Base-by-base conservation (phyloP, 2,888 invertebrate genomes). In the Onchidella celtica region DNA sequence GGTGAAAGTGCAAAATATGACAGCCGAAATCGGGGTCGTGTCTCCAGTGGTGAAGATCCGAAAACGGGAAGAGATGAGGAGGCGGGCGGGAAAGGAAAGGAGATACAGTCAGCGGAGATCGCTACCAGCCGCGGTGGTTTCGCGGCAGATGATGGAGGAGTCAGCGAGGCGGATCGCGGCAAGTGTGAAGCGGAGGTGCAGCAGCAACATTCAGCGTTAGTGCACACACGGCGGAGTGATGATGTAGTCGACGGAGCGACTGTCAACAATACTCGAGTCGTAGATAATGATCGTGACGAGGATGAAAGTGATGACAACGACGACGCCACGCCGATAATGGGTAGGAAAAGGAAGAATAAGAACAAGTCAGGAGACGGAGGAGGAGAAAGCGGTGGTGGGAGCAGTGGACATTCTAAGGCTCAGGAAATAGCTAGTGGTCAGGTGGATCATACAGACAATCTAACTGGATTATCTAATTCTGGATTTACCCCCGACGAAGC, bases 1-100 rank as follows among this genome's bases (percentile, higher is more conserved):
- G 55, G 66, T 59, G 63, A 40, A 76, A 61, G 63, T 24, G 34
- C 32, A n/a, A n/a, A n/a, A n/a, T n/a, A n/a, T n/a, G n/a, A n/a
- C n/a, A n/a, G n/a, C n/a, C n/a, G n/a, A n/a, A n/a, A n/a, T n/a
- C n/a, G n/a, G n/a, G n/a, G n/a, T n/a, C n/a, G n/a, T n/a, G n/a
- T n/a, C n/a, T n/a, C n/a, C n/a, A n/a, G n/a, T n/a, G n/a, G n/a
- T n/a, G n/a, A n/a, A n/a, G n/a, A n/a, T n/a, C n/a, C n/a, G n/a
- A n/a, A n/a, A n/a, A n/a, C n/a, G n/a, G n/a, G n/a, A n/a, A n/a
- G n/a, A n/a, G n/a, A n/a, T n/a, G n/a, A n/a, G n/a, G n/a, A n/a
- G n/a, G n/a, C n/a, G n/a, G n/a, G n/a, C n/a, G n/a, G n/a, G n/a
- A n/a, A n/a, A n/a, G n/a, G n/a, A n/a, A n/a, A n/a, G n/a, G n/a